Evolutionary conservation across 2,113 vertebrate genomes (phyloP), one percentile per base, ranked within the genome.

Genomic region (Saguinus midas): DNA sequence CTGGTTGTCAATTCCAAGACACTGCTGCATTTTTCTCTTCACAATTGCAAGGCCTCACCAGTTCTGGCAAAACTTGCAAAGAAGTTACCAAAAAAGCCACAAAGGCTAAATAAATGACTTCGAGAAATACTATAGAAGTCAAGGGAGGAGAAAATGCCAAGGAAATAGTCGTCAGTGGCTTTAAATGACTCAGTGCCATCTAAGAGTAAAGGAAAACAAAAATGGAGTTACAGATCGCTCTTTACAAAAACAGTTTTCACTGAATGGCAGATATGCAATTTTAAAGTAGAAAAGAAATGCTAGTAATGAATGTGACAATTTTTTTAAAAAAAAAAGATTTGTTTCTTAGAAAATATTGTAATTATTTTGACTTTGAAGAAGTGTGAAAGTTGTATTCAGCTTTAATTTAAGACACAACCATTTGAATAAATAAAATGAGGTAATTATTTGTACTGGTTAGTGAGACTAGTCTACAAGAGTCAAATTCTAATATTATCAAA

Each of bases 351-450:
- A 84, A 64, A 83, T n/a, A n/a, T 27, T 91, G 61, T 23, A 50
- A 84, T 70, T 72, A 91, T 73, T 9, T 78, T 87, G 29, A 78
- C 73, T 92, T 95, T 79, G 11, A 7, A 90, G 90, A 92, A 66
- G 25, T 40, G 13, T 35, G 23, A 76, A 12, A 82, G 20, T 66
- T 43, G 48, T 17, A 82, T 7, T 83, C 35, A 68, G 11, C 80
- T 94, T 94, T 92, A 72, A 90, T 48, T 87, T 52, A 68, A 37
- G 91, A 57, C 37, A 35, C 35, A 85, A 10, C 48, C 20, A 90
- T 82, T 79, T 81, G 20, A 72, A 4, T 90, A 92, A 91, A 81
- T 78, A 23, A 85, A 87, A 96, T 6, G 10, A 40, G 29, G 32
- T 12, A 43, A 45, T 29, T 58, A 12, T 57, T 68, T 40, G 8